Base-by-base conservation (phyloP, 2,888 invertebrate genomes). In the Caenorhabditis macrosperma region DNA sequence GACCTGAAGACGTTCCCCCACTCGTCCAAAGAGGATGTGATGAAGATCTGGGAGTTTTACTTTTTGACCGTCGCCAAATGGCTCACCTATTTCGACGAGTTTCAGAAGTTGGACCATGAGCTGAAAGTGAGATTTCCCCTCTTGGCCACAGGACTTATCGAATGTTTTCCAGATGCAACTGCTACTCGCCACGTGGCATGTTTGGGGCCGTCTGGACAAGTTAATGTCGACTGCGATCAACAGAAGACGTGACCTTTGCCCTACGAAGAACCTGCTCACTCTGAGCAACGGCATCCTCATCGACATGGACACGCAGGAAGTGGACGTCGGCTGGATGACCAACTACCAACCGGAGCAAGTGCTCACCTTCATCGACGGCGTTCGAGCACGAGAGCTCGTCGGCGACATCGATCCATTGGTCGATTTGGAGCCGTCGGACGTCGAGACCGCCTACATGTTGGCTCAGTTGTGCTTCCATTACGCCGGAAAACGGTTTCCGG, bases 381-480 rank as follows among this genome's bases (percentile, higher is more conserved):
- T 69, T 20, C 50, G 69, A 2, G 59, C 69, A 1, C 59, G 69
- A 22, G 69, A 69, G 15, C 60, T 69, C 7, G 9, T 60, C 6
- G 44, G 24, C 0, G 50, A 41, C 3, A 69, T 69, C 12, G 61
- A 60, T 22, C 77, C 81, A 1, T 26, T 81, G 12, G 54, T 66
- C 9, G 63, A 69, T 1, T 15, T 81, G 63, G 63, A 63, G 10
- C 76, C 69, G 6, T 71, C 61, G 17, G 54, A 61, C 4, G n/a
- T 63, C 1, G 81, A 81, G 41, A 20, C 63, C 17, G 64, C 81
- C 30, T 81, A 77, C 44, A 38, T 81, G 48, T 52, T 81, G 15
- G 77, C 69, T n/a, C 72, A 77, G 17, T 52, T 81, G 3, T 55
- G 67, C 17, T 81, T 76, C 28, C 77, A 81, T 38, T 69, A 77